A percentile compares a stretch with the other conserved stretches of the same genome.
Evolutionary conservation across 1,140 invertebrate species (phyloP).

Genomic region (Spodoptera litura): DNA sequence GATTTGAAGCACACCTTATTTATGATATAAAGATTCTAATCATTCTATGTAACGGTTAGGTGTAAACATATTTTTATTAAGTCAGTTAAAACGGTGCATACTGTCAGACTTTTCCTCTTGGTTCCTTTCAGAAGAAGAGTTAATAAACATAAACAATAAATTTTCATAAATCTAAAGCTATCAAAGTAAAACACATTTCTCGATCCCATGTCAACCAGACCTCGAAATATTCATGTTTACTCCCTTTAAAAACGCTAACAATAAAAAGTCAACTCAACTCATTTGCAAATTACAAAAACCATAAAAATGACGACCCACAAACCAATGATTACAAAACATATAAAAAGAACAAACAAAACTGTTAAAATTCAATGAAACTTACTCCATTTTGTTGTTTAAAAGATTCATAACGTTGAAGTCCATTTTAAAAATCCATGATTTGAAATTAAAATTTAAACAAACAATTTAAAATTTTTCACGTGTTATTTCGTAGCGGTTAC

Average conservation of each 20-base stretch:
- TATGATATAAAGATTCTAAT: no score
- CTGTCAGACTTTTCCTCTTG: no score
- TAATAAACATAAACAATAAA: no score
- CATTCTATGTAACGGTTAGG: no score
- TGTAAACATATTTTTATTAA: no score
- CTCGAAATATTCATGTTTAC: conserved; percentile 6
- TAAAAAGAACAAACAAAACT: conserved; percentile 17
- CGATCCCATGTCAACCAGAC: not conserved
- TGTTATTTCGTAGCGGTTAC: conserved; percentile 58
- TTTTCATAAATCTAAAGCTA: not conserved
- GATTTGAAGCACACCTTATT: no score
- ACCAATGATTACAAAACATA: conserved; percentile 43
- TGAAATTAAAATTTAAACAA: not conserved
- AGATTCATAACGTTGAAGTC: not conserved
- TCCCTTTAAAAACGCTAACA: conserved; percentile 17
- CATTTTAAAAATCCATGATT: conserved; percentile 35
- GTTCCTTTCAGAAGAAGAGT: no score
- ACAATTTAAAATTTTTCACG: conserved; percentile 14
- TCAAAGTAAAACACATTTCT: not conserved
- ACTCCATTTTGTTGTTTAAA: conserved; percentile 36
- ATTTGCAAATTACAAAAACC: conserved; percentile 28
- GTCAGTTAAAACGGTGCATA: no score
- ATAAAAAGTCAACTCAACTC: conserved; percentile 8
- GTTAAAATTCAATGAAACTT: conserved; percentile 12
- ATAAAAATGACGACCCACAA: conserved; percentile 38